phyloP scores from a whole-genome alignment of 2,797 vertebrate species.

The Argyrosomus regius region DNA sequence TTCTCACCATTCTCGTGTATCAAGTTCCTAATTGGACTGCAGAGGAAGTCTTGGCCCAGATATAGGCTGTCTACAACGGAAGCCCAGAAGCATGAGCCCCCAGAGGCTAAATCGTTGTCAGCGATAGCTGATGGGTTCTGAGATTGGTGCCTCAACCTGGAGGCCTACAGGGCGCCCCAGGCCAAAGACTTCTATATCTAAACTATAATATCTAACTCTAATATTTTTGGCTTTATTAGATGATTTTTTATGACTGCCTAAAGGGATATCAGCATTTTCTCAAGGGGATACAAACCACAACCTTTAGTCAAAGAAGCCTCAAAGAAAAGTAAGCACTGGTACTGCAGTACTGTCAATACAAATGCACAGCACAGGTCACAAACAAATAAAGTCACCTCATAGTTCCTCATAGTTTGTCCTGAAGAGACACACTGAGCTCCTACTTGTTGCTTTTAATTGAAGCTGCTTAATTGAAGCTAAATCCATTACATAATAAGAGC shows the following conservation, averaged over 20 bases:
- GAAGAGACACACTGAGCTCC: not conserved
- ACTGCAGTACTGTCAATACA: not conserved
- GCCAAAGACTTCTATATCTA: not conserved
- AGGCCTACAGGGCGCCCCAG: not conserved
- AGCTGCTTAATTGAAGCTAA: too few species aligned
- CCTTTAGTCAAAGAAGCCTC: conserved; percentile 1
- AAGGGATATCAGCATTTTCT: not conserved
- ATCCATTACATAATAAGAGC: too few species aligned
- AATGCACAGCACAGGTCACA: not conserved
- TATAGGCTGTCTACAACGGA: too few species aligned
- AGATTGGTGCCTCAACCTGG: not conserved
- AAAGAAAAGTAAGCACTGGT: not conserved
- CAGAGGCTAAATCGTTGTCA: too few species aligned
- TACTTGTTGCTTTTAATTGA: too few species aligned
- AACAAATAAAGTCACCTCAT: not conserved
- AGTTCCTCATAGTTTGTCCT: not conserved
- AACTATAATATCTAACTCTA: not conserved
- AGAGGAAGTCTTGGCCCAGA: too few species aligned
- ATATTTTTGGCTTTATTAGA: not conserved
- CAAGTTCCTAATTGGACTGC: too few species aligned
- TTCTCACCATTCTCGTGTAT: too few species aligned
- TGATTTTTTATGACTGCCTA: not conserved
- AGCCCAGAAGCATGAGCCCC: too few species aligned
- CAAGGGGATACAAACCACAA: not conserved
- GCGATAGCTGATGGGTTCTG: too few species aligned